Evolutionary conservation across 2,113 vertebrate genomes (phyloP).

Genomic region (Mirounga angustirostris): DNA sequence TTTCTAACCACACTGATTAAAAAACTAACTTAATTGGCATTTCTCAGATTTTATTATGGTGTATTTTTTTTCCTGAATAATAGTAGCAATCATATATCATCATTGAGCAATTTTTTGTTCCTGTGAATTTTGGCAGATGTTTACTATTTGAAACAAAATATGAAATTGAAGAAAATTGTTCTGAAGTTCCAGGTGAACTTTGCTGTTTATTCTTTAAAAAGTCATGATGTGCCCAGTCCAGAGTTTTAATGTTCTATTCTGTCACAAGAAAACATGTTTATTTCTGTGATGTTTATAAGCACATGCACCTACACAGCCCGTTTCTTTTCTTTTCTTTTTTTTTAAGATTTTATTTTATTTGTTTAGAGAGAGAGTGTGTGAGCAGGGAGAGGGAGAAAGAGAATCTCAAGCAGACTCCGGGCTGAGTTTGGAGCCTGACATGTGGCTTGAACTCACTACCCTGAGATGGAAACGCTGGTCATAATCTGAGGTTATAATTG

Average conservation of each 20-base stretch:
- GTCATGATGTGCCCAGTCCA: background rate
- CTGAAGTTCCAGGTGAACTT: background rate
- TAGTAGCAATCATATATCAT: background rate
- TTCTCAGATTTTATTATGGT: constrained; percentile 48
- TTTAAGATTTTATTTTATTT: background rate
- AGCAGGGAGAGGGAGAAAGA: background rate
- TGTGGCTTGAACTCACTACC: background rate
- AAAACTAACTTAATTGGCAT: background rate
- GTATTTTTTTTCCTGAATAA: background rate
- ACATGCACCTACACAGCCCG: background rate
- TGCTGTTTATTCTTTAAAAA: constrained; percentile 14
- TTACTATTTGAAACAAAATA: constrained; percentile 5
- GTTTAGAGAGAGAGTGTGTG: background rate
- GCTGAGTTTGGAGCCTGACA: background rate
- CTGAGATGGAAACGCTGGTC: background rate
- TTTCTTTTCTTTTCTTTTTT: background rate
- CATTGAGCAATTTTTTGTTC: background rate
- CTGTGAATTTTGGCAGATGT: constrained; percentile 42
- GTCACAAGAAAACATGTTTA: background rate
- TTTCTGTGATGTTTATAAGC: background rate
- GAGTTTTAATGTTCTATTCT: background rate
- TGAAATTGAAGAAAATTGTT: constrained; percentile 7
- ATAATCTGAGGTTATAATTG: background rate
- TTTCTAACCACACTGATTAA: constrained; percentile 54
- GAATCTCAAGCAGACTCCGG: background rate